Base-by-base conservation (phyloP, 2,113 vertebrate species). In the Brachionichthys hirsutus region DNA sequence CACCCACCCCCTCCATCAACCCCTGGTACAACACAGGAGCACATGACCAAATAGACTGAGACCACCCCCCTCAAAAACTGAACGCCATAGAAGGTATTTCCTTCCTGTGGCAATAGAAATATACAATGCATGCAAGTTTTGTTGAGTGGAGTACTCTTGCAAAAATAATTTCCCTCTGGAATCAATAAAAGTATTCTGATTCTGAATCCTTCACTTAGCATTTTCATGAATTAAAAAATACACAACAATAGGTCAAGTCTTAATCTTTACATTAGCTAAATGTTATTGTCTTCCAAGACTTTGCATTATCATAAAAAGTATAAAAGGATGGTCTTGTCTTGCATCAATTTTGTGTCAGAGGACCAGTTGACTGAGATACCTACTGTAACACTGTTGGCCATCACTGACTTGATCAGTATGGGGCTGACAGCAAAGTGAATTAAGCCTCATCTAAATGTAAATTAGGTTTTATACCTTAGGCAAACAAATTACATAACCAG, bases 361-460 rank as follows among this genome's bases (percentile, higher is more conserved):
- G 78, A 87, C 79, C 82, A 87, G 82, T 83, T 85, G 81, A 64
- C 70, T 73, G 65, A 82, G 76, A 78, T 70, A 78, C 77, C 61
- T 81, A 73, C 67, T 68, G 64, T 54, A 88, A 87, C 88, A 82
- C 77, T 81, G 75, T 72, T 40, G 69, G 40, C 66, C 69, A 88
- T 81, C 78, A 87, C 84, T 70, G 74, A 70, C 75, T 83, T 83
- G 74, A 90, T 90, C 85, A 89, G 82, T 80, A 86, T 62, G 84
- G 45, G 61, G 71, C 78, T 88, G 85, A 87, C 84, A 87, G 85
- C 73, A 83, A 88, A 82, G 75, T 86, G 83, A 89, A 85, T 89
- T 87, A 85, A 78, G 82, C 77, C 81, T 88, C 84, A 91, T 92
- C 90, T 92, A 92, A 90, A 91, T 91, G 89, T 88, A 91, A 91